A percentile compares a stretch with the other conserved stretches of the same genome.
These are phyloP conservation scores for Campaea margaritaria DNA, from an alignment of 2,888 invertebrate species.

Conservation along the genomic window DNA sequence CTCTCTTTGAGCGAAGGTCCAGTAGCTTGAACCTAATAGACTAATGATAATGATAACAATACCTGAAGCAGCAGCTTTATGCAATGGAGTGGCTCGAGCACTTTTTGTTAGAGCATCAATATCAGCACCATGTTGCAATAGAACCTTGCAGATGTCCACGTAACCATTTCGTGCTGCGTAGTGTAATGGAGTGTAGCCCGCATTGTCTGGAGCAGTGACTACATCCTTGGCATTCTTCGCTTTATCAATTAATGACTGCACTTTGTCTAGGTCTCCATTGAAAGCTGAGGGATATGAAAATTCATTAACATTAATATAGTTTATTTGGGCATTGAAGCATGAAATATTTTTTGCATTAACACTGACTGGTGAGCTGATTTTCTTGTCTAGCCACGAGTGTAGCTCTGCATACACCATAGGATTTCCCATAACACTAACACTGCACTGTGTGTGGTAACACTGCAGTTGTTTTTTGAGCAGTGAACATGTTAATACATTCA, in stretches of 20 bases:
- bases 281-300: too few species aligned
- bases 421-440: too few species aligned
- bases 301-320: too few species aligned
- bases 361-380: too few species aligned
- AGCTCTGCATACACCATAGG: too few species aligned
- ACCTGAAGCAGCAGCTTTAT: slow-evolving; percentile 92
- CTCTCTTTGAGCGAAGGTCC: too few species aligned
- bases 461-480: too few species aligned
- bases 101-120: slow-evolving; percentile 91
- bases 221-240: slow-evolving; percentile 76
- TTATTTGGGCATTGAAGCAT: too few species aligned
- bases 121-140: slow-evolving; percentile 89
- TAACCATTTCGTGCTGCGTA: slow-evolving; percentile 95
- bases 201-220: slow-evolving; percentile 88
- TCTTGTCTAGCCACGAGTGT: too few species aligned
- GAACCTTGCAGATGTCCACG: slow-evolving; percentile 87
- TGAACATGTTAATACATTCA: too few species aligned
- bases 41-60: slow-evolving; percentile 35
- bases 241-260: slow-evolving; percentile 83
- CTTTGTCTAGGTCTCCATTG: slow-evolving; percentile 88
- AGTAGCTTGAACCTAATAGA: not conserved
- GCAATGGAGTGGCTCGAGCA: slow-evolving; percentile 92
- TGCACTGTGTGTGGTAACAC: too few species aligned
- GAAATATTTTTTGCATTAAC: too few species aligned
- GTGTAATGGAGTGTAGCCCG: slow-evolving; percentile 95